Percentiles rank a stretch among this genome's conserved stretches.
phyloP scores from a whole-genome alignment of 2,113 vertebrate genomes.

The Cephalopholis sonnerati region DNA sequence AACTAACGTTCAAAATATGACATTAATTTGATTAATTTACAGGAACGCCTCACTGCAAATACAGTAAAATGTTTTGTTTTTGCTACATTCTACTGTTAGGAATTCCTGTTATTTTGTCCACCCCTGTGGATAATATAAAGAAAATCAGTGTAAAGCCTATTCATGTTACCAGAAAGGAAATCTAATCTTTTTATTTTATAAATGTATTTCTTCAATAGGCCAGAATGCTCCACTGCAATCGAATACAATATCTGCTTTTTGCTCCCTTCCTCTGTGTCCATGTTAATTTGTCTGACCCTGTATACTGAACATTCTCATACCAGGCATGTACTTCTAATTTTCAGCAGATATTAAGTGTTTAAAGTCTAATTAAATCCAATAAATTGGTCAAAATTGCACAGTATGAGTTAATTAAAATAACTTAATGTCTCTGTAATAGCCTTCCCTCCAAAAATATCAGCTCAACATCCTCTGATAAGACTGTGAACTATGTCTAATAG shows the following conservation, averaged over 20 bases:
- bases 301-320: background rate
- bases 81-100: background rate
- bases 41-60: background rate
- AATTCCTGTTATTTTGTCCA: background rate
- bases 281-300: background rate
- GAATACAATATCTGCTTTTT: background rate
- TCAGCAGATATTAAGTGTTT: background rate
- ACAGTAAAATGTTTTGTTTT: background rate
- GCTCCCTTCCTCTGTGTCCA: background rate
- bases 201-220: background rate
- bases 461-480: conserved; percentile 10
- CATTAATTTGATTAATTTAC: background rate
- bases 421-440: conserved; percentile 14
- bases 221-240: background rate
- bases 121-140: background rate
- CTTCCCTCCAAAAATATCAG: conserved; percentile 12
- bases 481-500: conserved; percentile 17
- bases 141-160: background rate
- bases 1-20: background rate
- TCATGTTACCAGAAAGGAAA: background rate
- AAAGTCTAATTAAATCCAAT: background rate
- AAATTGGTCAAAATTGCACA: background rate
- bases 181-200: background rate
- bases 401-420: conserved; percentile 16
- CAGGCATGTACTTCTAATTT: background rate